phyloP scores from a whole-genome alignment of 2,797 vertebrate genomes.

The Enteromius anoplus region DNA sequence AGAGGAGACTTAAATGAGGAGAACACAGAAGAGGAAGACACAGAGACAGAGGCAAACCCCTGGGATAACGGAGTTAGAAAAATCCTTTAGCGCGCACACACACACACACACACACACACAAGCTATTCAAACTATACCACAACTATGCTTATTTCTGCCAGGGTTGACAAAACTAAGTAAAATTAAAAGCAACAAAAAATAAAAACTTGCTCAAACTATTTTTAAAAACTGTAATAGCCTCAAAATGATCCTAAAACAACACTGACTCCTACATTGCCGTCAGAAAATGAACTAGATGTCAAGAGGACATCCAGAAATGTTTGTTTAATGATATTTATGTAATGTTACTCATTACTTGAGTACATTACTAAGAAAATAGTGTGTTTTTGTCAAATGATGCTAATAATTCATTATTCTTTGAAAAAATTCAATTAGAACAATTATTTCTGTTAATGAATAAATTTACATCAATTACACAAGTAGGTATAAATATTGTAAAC shows the following conservation, averaged over 20 bases:
- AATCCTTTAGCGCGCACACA: background rate
- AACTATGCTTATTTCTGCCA: background rate
- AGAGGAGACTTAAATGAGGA: constrained; percentile 30
- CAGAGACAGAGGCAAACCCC: background rate
- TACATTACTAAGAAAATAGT: no score
- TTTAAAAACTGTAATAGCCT: background rate
- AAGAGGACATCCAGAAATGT: background rate
- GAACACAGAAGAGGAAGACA: background rate
- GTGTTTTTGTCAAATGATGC: background rate
- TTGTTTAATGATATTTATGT: background rate
- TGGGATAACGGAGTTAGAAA: constrained; percentile 13
- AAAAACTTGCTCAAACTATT: background rate
- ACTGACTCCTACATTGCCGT: background rate
- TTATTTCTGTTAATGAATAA: background rate
- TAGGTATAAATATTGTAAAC: background rate
- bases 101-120: background rate
- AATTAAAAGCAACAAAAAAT: background rate
- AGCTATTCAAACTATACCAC: background rate
- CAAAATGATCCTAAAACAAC: background rate
- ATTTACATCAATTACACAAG: background rate
- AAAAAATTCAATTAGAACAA: background rate
- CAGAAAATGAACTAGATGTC: background rate
- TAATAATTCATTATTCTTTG: background rate
- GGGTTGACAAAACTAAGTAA: background rate
- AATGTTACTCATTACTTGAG: no score